phyloP scores from a whole-genome alignment of 2,113 vertebrate species.

The Ailuropoda melanoleuca region DNA sequence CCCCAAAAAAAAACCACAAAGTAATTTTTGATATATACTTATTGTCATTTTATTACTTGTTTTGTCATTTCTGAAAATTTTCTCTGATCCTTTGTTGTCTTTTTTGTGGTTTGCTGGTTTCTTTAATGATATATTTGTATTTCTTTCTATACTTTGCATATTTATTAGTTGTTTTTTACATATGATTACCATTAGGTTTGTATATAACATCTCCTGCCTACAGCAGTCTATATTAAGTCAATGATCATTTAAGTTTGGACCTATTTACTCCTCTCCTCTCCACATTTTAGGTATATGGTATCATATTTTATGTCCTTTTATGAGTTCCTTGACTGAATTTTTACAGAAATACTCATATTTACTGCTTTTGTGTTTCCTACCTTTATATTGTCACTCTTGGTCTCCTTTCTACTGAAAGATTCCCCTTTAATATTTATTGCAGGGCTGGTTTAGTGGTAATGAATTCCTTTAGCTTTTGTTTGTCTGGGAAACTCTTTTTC shows the following conservation, averaged over 20 bases:
- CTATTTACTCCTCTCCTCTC: background rate
- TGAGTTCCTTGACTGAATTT: background rate
- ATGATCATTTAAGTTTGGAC: background rate
- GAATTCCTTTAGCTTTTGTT: background rate
- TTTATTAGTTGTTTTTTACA: background rate
- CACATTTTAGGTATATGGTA: background rate
- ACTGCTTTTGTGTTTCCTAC: background rate
- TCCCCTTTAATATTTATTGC: background rate
- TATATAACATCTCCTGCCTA: background rate
- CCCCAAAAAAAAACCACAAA: background rate
- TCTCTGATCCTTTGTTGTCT: background rate
- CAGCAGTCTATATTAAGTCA: background rate
- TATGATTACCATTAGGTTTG: background rate
- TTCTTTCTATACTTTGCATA: background rate
- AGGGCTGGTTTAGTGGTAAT: background rate
- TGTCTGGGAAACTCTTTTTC: background rate
- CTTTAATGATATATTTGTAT: background rate
- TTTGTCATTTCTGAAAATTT: background rate
- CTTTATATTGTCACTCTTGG: background rate
- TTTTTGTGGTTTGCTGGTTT: background rate
- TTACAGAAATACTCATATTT: background rate
- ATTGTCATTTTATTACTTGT: background rate
- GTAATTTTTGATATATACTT: background rate
- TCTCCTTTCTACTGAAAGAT: background rate
- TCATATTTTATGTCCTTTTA: background rate